Conservation (phyloP, 2,113 vertebrate genomes). For the Larimichthys polyactis region DNA sequence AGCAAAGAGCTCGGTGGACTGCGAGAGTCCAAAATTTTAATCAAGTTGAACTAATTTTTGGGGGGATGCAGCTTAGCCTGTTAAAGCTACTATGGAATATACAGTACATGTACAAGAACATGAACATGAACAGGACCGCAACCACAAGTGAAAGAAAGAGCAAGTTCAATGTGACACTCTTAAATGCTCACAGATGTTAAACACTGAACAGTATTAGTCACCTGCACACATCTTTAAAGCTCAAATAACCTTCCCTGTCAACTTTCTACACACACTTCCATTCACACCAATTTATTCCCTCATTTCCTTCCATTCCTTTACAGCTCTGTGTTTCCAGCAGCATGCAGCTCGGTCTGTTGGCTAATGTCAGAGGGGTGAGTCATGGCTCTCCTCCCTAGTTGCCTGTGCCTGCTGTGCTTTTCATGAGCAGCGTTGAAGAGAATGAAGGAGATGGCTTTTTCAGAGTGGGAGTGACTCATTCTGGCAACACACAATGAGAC, state of each 20-base stretch:
- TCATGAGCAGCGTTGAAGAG: conserved; percentile 55
- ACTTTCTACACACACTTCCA: conserved; percentile 16
- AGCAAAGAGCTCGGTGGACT: neutral
- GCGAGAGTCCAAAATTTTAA: neutral
- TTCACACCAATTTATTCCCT: conserved; percentile 44
- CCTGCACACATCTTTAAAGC: conserved; percentile 13
- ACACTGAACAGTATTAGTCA: neutral
- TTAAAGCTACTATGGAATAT: neutral
- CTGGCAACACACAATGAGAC: conserved; percentile 53
- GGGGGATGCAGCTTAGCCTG: neutral
- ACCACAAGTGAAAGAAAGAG: neutral
- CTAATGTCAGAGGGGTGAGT: conserved; percentile 74
- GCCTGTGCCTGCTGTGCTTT: conserved; percentile 68
- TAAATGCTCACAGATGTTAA: conserved; percentile 12
- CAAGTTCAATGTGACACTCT: neutral
- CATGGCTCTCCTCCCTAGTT: conserved; percentile 68
- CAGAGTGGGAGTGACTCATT: conserved; percentile 64
- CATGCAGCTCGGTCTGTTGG: conserved; percentile 45
- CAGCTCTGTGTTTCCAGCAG: conserved; percentile 58
- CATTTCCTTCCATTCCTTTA: conserved; percentile 54
- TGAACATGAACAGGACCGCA: neutral
- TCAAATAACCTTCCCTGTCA: conserved; percentile 30
- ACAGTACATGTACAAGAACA: no score
- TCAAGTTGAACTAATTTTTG: neutral
- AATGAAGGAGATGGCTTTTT: conserved; percentile 61